A percentile compares a stretch with the other conserved stretches of the same genome.
Evolutionary conservation across 2,113 vertebrate genomes (phyloP).

Genomic region (Colinus virginianus): DNA sequence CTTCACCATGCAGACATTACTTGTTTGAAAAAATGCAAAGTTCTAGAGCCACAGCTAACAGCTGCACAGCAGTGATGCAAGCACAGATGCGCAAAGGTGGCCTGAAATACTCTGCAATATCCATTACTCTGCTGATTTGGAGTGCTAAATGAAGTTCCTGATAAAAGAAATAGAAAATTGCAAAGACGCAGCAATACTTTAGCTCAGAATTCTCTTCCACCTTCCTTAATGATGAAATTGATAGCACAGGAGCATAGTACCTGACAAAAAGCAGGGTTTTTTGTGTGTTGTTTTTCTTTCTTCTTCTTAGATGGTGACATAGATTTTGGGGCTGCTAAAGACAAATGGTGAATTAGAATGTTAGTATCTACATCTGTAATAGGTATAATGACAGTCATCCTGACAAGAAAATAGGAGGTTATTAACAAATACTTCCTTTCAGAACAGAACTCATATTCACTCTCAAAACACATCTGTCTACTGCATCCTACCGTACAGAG

Average conservation of each 20-base stretch:
- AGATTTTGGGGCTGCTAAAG: neutral
- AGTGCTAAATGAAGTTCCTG: neutral
- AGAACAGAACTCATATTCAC: neutral
- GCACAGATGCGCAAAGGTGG: neutral
- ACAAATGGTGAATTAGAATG: neutral
- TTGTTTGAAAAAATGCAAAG: neutral
- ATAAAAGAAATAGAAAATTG: neutral
- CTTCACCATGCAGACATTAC: neutral
- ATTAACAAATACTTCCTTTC: neutral
- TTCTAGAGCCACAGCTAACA: neutral
- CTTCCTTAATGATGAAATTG: neutral
- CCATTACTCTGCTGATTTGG: neutral
- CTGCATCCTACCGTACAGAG: neutral
- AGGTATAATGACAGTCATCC: neutral
- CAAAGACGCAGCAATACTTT: neutral
- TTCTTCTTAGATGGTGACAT: neutral
- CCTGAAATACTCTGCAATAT: rapidly evolving
- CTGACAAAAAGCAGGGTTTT: neutral
- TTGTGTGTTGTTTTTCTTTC: too few species aligned
- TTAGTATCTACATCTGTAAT: neutral
- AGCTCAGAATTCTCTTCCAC: neutral
- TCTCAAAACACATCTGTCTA: neutral
- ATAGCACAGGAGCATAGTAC: neutral
- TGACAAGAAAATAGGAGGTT: neutral
- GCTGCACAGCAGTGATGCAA: neutral